Percentiles rank a stretch among this genome's conserved stretches.
Conservation (phyloP, 2,797 vertebrate genomes). For the Ispidina picta region DNA sequence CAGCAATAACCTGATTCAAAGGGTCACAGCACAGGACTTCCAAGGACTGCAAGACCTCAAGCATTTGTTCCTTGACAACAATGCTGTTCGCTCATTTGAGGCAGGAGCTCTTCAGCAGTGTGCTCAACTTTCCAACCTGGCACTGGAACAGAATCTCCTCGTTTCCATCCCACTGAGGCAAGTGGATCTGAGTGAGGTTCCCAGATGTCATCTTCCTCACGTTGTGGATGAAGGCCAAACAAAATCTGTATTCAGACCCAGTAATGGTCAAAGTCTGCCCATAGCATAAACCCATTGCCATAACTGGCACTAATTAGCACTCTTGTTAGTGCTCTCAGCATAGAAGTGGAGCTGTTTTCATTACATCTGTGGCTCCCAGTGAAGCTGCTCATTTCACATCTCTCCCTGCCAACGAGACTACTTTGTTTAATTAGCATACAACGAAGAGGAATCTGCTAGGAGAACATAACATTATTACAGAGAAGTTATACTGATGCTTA, state of each 20-base stretch:
- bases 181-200: conserved; percentile 24
- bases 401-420: neutral
- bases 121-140: conserved; percentile 80
- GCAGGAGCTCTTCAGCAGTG: conserved; percentile 80
- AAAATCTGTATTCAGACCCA: neutral
- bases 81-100: conserved; percentile 78
- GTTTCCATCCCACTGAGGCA: conserved; percentile 79
- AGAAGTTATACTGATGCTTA: neutral
- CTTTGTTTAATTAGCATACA: conserved; percentile 19
- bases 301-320: neutral
- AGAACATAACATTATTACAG: neutral
- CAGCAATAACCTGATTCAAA: conserved; percentile 80
- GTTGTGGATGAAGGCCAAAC: neutral
- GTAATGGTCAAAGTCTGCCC: neutral
- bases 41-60: conserved; percentile 78
- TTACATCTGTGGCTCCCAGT: neutral
- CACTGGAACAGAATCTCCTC: conserved; percentile 83
- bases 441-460: neutral
- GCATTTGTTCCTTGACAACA: conserved; percentile 86
- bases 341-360: neutral
- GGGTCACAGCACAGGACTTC: conserved; percentile 76
- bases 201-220: neutral
- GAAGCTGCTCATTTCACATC: neutral
- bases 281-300: neutral
- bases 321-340: neutral